A percentile compares a stretch with the other conserved stretches of the same genome.
These are phyloP conservation scores for Tursiops truncatus DNA, from an alignment of 2,113 vertebrate species.

Conservation along the genomic window DNA sequence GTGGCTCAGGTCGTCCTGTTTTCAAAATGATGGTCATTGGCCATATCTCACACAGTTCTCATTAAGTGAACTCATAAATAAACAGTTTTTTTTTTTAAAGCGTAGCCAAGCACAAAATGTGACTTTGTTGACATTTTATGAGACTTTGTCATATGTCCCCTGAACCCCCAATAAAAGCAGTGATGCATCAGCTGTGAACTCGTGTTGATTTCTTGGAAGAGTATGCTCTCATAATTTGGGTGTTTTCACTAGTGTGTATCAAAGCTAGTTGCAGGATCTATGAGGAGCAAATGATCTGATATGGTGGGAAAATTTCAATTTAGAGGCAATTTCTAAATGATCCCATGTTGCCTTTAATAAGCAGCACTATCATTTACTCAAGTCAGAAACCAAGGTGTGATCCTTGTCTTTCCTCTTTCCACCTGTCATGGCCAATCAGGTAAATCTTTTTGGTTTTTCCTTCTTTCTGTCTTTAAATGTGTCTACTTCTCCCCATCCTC, in stretches of 20 bases:
- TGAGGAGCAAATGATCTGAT: neutral
- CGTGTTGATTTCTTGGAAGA: slow-evolving; percentile 65
- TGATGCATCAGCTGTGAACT: slow-evolving; percentile 48
- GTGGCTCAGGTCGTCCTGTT: neutral
- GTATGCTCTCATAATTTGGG: neutral
- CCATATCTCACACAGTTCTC: slow-evolving; percentile 16
- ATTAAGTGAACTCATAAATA: slow-evolving; percentile 25
- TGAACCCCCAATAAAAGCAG: slow-evolving; percentile 70
- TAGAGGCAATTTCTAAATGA: neutral
- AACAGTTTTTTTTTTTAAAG: slow-evolving; percentile 42
- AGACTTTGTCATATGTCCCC: slow-evolving; percentile 47
- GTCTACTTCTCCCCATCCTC: neutral
- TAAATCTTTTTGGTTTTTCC: neutral
- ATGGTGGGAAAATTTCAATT: neutral
- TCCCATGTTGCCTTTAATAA: neutral
- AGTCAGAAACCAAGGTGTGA: neutral
- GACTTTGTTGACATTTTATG: slow-evolving; percentile 61
- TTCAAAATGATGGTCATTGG: slow-evolving; percentile 5
- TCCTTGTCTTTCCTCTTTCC: neutral
- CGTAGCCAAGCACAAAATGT: slow-evolving; percentile 57
- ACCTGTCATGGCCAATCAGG: neutral
- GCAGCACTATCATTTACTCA: neutral
- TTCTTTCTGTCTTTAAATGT: neutral
- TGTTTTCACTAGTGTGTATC: neutral
- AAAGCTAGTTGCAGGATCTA: neutral